Evolutionary conservation across 1,140 invertebrate species (phyloP), one percentile per base, ranked within the genome.

Genomic region (Dryas iulia): DNA sequence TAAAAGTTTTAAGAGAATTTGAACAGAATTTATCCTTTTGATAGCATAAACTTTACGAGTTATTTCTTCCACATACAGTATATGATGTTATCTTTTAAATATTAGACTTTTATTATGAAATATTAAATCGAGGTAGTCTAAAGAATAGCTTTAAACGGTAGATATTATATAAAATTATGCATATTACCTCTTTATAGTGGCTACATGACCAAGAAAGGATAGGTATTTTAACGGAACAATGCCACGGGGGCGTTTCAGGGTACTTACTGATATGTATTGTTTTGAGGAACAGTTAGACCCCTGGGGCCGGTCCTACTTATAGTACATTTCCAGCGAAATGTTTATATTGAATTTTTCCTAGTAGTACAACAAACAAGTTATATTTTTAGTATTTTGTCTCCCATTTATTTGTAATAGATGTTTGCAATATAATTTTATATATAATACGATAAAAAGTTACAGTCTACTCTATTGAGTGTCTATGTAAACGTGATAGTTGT

Each of bases 221-320:
- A 52, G 35, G 47, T 67, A 59, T 61, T 67, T 66, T 61, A 64
- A 63, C 35, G 28, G 67, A 69, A 69, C 59, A 69, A 59, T 62
- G 62, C 31, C 39, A 18, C 33, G 54, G 30, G 60, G 54, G 53
- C 53, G 35, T 60, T 47, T 61, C 31, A 25, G 24, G 47, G 54
- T 69, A 64, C 47, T 59, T 56, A 59, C 60, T 24, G 57, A 67
- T 60, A 31, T 58, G 67, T 70, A 70, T 70, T 70, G 62, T 70
- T 73, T 71, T 63, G 25, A 61, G 59, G 33, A 61, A 68, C 58
- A 63, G 69, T 71, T 63, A 62, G 69, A 33, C 70, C 73, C 62
- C 66, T 26, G 62, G 62, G 69, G 69, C 65, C 14, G 60, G 53
- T 52, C 58, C 64, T 62, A 57, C 66, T 54, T 35, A 64, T 57